These are phyloP conservation scores for Chironex yamaguchii DNA, from an alignment of 30 jellyfish, hydroid and myxozoan genomes.

Conservation along the genomic window DNA sequence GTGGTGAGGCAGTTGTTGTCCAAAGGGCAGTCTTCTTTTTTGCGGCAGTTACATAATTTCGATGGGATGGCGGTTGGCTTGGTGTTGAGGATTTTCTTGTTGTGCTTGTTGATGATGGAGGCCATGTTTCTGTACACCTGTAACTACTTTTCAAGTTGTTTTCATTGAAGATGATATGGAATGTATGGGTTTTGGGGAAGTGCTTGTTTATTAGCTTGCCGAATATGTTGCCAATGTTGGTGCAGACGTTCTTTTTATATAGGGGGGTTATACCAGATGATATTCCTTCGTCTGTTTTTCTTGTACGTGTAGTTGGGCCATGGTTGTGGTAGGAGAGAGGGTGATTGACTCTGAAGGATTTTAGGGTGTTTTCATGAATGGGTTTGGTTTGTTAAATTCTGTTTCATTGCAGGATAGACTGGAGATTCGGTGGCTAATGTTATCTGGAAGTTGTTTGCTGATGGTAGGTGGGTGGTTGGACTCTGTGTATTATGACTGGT, in stretches of 20 bases:
- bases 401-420: constrained; percentile 69
- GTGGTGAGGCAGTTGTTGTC: constrained; percentile 56
- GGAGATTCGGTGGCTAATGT: constrained; percentile 40
- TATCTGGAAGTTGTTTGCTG: constrained; percentile 22
- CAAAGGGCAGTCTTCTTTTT: constrained; percentile 43
- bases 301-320: neutral
- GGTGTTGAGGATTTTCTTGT: constrained; percentile 36
- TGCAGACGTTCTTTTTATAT: constrained; percentile 54
- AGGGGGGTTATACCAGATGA: constrained; percentile 73
- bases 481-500: constrained; percentile 48
- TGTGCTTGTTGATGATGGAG: constrained; percentile 35
- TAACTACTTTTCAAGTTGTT: constrained; percentile 47
- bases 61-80: neutral
- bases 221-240: constrained; percentile 53
- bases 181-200: constrained; percentile 59
- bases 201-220: constrained; percentile 41
- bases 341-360: constrained; percentile 24
- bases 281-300: constrained; percentile 37
- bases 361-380: constrained; percentile 64
- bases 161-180: constrained; percentile 46
- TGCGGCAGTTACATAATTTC: constrained; percentile 67
- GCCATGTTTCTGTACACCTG: constrained; percentile 64
- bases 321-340: constrained; percentile 40
- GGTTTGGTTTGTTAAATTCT: constrained; percentile 65
- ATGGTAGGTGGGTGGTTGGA: constrained; percentile 78